Evolutionary conservation across 1,140 invertebrate species (phyloP), one percentile per base, ranked within the genome.

Genomic region (Anastrepha ludens): DNA sequence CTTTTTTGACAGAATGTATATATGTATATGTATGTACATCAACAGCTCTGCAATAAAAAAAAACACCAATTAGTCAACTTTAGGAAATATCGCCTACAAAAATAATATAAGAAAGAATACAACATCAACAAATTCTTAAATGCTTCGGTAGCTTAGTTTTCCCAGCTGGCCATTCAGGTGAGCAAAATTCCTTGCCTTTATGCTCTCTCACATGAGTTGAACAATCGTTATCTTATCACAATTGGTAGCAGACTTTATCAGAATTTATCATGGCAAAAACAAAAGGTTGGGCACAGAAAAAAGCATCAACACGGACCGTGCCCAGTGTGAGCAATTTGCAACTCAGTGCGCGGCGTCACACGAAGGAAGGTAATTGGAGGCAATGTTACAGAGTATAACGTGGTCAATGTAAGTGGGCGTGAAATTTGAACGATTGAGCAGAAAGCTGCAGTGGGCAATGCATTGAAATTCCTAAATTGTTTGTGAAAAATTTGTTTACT

Each of bases 261-360:
- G 11, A 55, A 58, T 55, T 55, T 81, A 55, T 81, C 50, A 55
- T 17, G 47, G 74, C 74, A 81, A 50, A 81, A 81, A 55, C 74
- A 81, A 81, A 58, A 81, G 47, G 74, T 81, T 81, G n/a, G 74
- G n/a, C 74, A n/a, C 20, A 81, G 55, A 62, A 86, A 62, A 86
- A 62, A 9, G 20, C n/a, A 17, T 41, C 41, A 60, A 41, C 55
- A 41, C 85, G 15, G 29, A 44, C 59, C 85, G 41, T 60, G 85
- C 39, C 55, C 55, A 59, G 39, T 44, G 11, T 44, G 13, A 41
- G 39, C 85, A 41, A 44, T 13, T 62, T 39, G 20, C 58, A 86
- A 86, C 15, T 86, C 50, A 86, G 60, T 86, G n/a, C 29, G 41
- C n/a, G 29, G 20, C 74, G 44, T 81, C n/a, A 81, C 20, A 20